Percentiles rank a stretch among this genome's conserved stretches.
phyloP scores from a whole-genome alignment of 2,888 invertebrate species.

The Eumacrocentrus americanus region DNA sequence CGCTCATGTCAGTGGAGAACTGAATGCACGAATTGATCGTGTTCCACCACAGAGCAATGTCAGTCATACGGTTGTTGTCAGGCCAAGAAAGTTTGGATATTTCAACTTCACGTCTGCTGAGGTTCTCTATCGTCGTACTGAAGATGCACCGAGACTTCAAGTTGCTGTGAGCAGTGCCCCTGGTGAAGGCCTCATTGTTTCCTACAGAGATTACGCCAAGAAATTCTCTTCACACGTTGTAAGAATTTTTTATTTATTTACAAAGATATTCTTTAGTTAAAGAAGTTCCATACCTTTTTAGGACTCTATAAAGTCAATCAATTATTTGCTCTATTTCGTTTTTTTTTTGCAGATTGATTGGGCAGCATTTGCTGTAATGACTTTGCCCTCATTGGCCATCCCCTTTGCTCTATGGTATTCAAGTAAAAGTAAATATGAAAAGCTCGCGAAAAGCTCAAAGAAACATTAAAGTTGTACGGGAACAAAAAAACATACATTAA shows the following conservation, averaged over 20 bases:
- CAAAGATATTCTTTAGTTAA: no score
- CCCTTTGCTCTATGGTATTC: conserved; percentile 94
- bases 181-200: conserved; percentile 93
- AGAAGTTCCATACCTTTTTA: no score
- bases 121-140: conserved; percentile 84
- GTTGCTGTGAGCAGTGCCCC: conserved; percentile 81
- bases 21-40: conserved; percentile 82
- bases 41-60: conserved; percentile 94
- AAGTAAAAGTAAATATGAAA: conserved; percentile 94
- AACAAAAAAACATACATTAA: conserved; percentile 12
- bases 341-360: conserved; percentile 74
- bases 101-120: conserved; percentile 98
- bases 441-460: conserved; percentile 73
- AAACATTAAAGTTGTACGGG: conserved; percentile 61
- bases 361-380: conserved; percentile 96
- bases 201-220: conserved; percentile 91
- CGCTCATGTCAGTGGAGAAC: conserved; percentile 85
- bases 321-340: not conserved
- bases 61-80: conserved; percentile 89
- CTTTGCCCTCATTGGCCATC: conserved; percentile 90
- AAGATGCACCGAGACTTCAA: conserved; percentile 76
- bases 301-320: no score
- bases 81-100: conserved; percentile 88
- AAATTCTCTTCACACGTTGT: conserved; percentile 95
- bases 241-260: conserved; percentile 47